Base-by-base conservation (phyloP, 2,113 vertebrate genomes). In the Myiopsitta monachus region DNA sequence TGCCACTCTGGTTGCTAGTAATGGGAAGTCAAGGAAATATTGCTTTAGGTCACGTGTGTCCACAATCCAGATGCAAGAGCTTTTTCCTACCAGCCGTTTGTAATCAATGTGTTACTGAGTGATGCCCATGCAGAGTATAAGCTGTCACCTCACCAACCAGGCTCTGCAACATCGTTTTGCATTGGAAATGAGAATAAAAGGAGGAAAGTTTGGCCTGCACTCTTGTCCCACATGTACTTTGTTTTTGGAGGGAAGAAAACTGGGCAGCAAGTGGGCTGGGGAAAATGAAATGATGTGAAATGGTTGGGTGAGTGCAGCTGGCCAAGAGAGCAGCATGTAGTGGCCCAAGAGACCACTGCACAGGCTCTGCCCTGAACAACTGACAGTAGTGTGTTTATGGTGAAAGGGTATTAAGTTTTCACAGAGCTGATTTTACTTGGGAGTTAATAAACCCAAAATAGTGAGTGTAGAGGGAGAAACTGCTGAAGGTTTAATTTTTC, bases 281-380 rank as follows among this genome's bases (percentile, higher is more conserved):
- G 51, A 68, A 57, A 33, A 51, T 4, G 26, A 66, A 38, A 44
- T 10, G 3, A 46, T 14, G 38, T 28, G 46, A 44, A 68, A 61
- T 4, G 28, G 38, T 18, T 68, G 44, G 18, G 38, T 23, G 15
- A 54, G 39, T 22, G 33, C 63, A 44, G 46, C 70, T 83, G 33
- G 43, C 4, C 3, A 1, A 8, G 7, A 36, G 5, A 41, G 16
- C 26, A 41, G 59, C 51, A 57, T 0, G 0, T 11, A 43, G 9
- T 21, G 27, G 43, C 31, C 41, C n/a, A 46, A 31, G 44, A 51
- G 31, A 44, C 10, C 11, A 5, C 12, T 7, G 52, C 33, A n/a
- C 1, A 0, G 7, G 30, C 47, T 36, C 54, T 77, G 38, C 33
- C 39, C 19, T n/a, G n/a, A n/a, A 69, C 69, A n/a, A 26, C 16